A percentile compares a stretch with the other conserved stretches of the same genome.
Evolutionary conservation across 2,888 invertebrate genomes (phyloP).

Genomic region (Tuta absoluta): DNA sequence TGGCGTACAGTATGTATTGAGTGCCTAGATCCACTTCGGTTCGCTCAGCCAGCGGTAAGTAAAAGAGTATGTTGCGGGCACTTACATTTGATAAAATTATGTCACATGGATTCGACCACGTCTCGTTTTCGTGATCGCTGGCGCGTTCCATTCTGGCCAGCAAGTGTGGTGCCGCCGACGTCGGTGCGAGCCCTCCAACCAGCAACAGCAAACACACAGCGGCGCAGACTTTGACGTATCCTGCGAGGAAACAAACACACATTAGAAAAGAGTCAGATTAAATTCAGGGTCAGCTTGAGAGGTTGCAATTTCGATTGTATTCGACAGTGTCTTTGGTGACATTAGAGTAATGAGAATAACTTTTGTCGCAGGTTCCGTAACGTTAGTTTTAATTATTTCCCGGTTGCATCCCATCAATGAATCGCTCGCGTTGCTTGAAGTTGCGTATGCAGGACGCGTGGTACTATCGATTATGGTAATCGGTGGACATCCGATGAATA

Average conservation of each 20-base stretch:
- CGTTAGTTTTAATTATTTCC: slow-evolving; percentile 21
- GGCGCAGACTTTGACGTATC: slow-evolving; percentile 78
- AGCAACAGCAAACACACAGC: slow-evolving; percentile 71
- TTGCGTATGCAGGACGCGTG: slow-evolving; percentile 76
- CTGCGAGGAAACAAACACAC: slow-evolving; percentile 42
- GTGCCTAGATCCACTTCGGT: no score
- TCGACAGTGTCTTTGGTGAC: not conserved
- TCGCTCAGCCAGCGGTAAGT: no score
- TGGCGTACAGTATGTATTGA: no score
- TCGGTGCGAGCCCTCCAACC: slow-evolving; percentile 65
- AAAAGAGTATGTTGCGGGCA: slow-evolving; percentile 3
- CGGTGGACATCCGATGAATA: slow-evolving; percentile 79
- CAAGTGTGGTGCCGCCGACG: slow-evolving; percentile 67
- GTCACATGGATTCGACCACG: slow-evolving; percentile 74
- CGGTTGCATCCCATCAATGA: slow-evolving; percentile 64
- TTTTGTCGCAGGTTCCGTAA: not conserved
- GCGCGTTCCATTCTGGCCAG: slow-evolving; percentile 60
- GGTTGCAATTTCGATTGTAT: not conserved
- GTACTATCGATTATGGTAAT: slow-evolving; percentile 80
- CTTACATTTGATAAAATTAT: slow-evolving; percentile 53
- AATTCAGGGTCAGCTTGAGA: not conserved
- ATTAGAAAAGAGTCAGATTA: not conserved
- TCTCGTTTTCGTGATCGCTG: slow-evolving; percentile 50
- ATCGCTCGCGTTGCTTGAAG: slow-evolving; percentile 47
- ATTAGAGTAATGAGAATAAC: not conserved